phyloP scores from a whole-genome alignment of 2,113 vertebrate species.

The Cyanoramphus novaezelandiae region DNA sequence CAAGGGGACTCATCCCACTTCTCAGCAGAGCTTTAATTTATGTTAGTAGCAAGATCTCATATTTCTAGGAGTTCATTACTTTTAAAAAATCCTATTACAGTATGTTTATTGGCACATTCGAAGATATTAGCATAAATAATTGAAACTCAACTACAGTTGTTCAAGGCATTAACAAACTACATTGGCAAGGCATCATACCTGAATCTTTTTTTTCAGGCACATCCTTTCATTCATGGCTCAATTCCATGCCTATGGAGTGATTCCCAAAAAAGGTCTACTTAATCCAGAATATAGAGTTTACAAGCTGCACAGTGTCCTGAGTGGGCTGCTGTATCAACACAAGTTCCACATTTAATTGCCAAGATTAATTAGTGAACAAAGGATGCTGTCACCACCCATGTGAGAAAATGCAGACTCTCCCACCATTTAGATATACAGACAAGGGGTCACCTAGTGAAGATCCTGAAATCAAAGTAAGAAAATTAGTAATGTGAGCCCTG shows the following conservation, averaged over 20 bases:
- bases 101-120: conserved; percentile 36
- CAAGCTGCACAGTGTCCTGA: neutral
- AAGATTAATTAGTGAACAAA: neutral
- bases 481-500: neutral
- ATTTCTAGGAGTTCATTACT: conserved; percentile 45
- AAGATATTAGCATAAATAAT: conserved; percentile 53
- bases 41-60: conserved; percentile 22
- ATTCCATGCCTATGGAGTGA: neutral
- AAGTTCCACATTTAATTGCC: neutral
- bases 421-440: neutral
- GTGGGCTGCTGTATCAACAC: neutral
- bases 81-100: conserved; percentile 10
- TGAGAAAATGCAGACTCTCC: neutral
- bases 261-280: neutral
- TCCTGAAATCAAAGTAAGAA: neutral
- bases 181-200: neutral
- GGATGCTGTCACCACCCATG: neutral
- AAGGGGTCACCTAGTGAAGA: neutral
- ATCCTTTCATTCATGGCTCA: neutral
- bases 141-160: conserved; percentile 20
- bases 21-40: conserved; percentile 43
- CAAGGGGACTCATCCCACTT: conserved; percentile 14
- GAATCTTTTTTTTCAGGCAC: neutral
- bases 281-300: neutral
- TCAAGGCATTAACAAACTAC: conserved; percentile 36